A percentile compares a stretch with the other conserved stretches of the same genome.
phyloP scores from a whole-genome alignment of 2,797 vertebrate genomes.

The Rhinogobio ventralis region DNA sequence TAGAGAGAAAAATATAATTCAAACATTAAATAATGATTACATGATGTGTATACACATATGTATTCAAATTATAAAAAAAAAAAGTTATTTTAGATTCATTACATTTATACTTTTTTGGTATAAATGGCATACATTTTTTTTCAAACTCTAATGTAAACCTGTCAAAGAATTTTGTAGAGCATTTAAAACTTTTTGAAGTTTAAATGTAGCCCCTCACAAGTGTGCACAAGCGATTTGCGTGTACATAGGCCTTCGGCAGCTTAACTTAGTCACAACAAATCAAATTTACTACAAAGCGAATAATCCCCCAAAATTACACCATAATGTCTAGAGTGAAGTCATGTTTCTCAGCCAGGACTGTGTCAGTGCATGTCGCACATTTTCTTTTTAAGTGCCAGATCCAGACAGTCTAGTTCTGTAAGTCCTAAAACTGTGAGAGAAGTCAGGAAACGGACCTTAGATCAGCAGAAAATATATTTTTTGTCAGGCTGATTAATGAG shows the following conservation, averaged over 20 bases:
- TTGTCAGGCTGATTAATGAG: conserved; percentile 30
- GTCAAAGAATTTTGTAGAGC: neutral
- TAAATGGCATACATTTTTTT: too few relatives aligned
- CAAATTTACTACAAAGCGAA: conserved; percentile 24
- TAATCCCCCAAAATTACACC: neutral
- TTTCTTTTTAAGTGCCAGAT: neutral
- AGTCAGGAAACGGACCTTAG: neutral
- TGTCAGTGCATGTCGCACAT: neutral
- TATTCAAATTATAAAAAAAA: too few relatives aligned
- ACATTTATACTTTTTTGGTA: too few relatives aligned
- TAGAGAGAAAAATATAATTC: too few relatives aligned
- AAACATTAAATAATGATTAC: too few relatives aligned
- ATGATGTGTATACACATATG: too few relatives aligned
- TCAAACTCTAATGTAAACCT: neutral
- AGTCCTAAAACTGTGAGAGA: neutral
- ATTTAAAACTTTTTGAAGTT: neutral
- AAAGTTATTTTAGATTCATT: too few relatives aligned
- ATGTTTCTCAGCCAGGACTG: neutral
- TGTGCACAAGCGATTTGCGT: neutral
- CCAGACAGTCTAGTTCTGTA: conserved; percentile 1
- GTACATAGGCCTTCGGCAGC: neutral
- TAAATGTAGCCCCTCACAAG: neutral
- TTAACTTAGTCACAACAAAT: conserved; percentile 12
- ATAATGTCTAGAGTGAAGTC: neutral
- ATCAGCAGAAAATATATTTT: conserved; percentile 12